Conservation (phyloP, 2,113 vertebrate species). For the Dissostichus mawsoni region DNA sequence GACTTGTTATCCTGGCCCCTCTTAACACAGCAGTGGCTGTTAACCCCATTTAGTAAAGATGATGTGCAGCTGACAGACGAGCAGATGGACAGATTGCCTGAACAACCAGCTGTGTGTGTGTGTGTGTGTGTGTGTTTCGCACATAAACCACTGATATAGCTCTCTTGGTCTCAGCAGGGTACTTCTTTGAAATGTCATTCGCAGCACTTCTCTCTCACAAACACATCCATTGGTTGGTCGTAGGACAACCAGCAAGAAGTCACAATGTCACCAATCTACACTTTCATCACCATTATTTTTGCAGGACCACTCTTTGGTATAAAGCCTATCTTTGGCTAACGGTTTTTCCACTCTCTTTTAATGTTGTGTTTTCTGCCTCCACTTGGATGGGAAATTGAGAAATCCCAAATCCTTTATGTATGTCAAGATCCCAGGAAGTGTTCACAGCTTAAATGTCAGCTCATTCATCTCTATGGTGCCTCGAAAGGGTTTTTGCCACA, state of each 20-base stretch:
- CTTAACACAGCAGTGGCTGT: slow-evolving; percentile 66
- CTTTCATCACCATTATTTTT: too few species aligned
- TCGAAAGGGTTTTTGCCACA: not conserved
- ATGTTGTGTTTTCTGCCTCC: too few species aligned
- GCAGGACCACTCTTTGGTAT: too few species aligned
- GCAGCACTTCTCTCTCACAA: slow-evolving; percentile 10
- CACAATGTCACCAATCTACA: not conserved
- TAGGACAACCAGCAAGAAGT: slow-evolving; percentile 4
- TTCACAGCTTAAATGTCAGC: not conserved
- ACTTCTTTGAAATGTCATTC: slow-evolving; percentile 67
- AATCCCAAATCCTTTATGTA: too few species aligned
- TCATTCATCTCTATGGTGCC: not conserved
- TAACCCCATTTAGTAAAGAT: slow-evolving; percentile 75
- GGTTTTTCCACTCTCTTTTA: too few species aligned
- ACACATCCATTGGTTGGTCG: not conserved
- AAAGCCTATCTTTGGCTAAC: too few species aligned
- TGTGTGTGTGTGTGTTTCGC: not conserved
- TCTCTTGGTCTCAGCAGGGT: slow-evolving; percentile 50
- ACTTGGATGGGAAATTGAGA: too few species aligned
- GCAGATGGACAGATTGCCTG: slow-evolving; percentile 70
- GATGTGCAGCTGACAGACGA: slow-evolving; percentile 58
- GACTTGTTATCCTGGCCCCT: slow-evolving; percentile 66
- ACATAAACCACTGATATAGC: slow-evolving; percentile 37
- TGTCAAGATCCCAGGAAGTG: not conserved
- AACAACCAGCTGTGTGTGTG: slow-evolving; percentile 35